Evolutionary conservation across 1,140 invertebrate species (phyloP), one percentile per base, ranked within the genome.

Genomic region (Laodelphax striatellus): DNA sequence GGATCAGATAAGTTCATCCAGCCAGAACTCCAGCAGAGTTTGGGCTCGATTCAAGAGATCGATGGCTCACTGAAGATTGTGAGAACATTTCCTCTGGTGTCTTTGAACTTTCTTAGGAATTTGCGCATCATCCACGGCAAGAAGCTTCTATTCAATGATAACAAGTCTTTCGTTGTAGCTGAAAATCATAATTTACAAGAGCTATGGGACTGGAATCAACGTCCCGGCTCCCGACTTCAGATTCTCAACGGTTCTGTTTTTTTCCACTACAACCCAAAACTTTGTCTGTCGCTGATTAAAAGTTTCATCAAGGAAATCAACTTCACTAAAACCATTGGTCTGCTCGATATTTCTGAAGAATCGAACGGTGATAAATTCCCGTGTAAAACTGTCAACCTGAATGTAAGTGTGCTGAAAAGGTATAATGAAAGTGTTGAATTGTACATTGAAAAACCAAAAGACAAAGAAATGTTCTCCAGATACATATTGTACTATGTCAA

Each of bases 201-300:
- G 62, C 73, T 98, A 0, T 97, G 92, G 87, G 81, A 87, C 61
- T 85, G 83, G 79, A 58, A 65, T 8, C 56, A 58, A 16, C 62
- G 57, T 8, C 76, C 79, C 2, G 76, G 77, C 0, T 70, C 70
- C 31, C 77, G 75, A 5, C 60, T 75, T 16, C 69, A 71, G 8
- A 77, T 82, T 21, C 77, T 77, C 1, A 68, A 73, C 0, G 88
- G 92, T 4, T 82, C 80, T 24, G 75, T 97, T 0, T 90, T 88
- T 69, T 96, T 98, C 70, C 93, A 97, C 68, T 88, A 90, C 69
- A 98, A 98, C 73, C 88, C 90, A n/a, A 94, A 93, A 70, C 75
- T 98, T 1, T 98, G 96, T 72, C 74, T 83, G 5, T 73, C 83
- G 56, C 85, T 87, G 63, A 95, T 97, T 58, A 73, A 85, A 24